A percentile compares a stretch with the other conserved stretches of the same genome.
Conservation (phyloP, 2,888 invertebrate genomes). For the Drosophila siamana region DNA sequence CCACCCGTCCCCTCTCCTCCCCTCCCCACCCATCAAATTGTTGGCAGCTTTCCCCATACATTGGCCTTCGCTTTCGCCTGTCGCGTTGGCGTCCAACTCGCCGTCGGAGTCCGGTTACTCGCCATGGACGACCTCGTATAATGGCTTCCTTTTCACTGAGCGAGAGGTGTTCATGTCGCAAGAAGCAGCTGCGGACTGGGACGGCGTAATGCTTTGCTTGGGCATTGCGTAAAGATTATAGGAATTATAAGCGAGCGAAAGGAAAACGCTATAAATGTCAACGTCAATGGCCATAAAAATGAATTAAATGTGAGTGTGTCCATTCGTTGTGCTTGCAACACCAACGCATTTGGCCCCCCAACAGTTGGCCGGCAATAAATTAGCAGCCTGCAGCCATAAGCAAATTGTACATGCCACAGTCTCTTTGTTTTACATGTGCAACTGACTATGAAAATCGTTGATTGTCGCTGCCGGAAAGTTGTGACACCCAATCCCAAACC, state of each 20-base stretch:
- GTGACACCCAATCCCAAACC: conserved; percentile 11
- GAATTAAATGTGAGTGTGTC: conserved; percentile 61
- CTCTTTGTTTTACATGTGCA: conserved; percentile 77
- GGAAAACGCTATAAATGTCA: conserved; percentile 77
- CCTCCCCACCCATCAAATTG: background rate
- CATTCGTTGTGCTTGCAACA: background rate
- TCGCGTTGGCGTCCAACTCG: background rate
- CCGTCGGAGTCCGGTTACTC: conserved; percentile 11
- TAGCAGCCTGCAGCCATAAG: conserved; percentile 52
- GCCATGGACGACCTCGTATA: conserved; percentile 30
- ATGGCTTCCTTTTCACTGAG: conserved; percentile 39
- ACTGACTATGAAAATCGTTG: conserved; percentile 81
- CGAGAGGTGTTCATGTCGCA: conserved; percentile 24
- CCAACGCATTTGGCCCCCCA: background rate
- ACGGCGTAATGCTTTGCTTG: conserved; percentile 43
- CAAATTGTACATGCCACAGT: conserved; percentile 59
- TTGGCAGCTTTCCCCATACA: background rate
- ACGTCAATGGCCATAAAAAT: conserved; percentile 75
- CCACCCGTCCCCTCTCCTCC: background rate
- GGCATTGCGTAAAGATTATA: conserved; percentile 70
- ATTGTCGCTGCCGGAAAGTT: conserved; percentile 78
- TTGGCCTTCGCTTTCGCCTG: conserved; percentile 13
- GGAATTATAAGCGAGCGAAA: conserved; percentile 69
- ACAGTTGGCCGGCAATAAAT: conserved; percentile 52
- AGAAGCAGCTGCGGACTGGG: conserved; percentile 1